Percentiles rank a stretch among this genome's conserved stretches.
phyloP scores from a whole-genome alignment of 2,113 vertebrate genomes.

The Megaceryle torquata region DNA sequence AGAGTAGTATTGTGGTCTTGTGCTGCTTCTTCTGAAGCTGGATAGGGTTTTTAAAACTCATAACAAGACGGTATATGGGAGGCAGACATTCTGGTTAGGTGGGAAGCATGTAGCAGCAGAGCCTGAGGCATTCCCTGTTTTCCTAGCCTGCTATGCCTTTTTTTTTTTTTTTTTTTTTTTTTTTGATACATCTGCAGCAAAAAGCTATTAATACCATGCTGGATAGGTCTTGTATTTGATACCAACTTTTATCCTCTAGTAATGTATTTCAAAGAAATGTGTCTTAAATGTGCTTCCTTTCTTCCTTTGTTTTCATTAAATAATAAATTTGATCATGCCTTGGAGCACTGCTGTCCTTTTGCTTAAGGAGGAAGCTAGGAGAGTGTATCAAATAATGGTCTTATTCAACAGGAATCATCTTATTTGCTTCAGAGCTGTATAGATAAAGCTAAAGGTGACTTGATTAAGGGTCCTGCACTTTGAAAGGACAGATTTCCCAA shows the following conservation, averaged over 20 bases:
- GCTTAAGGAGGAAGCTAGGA: not conserved
- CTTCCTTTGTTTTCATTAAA: not conserved
- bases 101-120: accelerated
- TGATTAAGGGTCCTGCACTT: not conserved
- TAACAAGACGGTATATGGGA: not conserved
- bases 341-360: not conserved
- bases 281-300: not conserved
- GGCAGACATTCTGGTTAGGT: not conserved
- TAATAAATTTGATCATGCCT: not conserved
- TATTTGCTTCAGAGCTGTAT: not conserved
- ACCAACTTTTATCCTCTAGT: not conserved
- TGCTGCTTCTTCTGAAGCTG: not conserved
- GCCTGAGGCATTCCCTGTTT: not conserved
- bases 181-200: not conserved
- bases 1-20: not conserved
- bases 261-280: not conserved
- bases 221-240: not conserved
- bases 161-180: not conserved
- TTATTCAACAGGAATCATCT: not conserved
- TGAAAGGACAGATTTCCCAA: not conserved
- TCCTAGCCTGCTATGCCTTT: not conserved
- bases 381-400: not conserved
- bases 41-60: not conserved
- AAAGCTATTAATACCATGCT: not conserved
- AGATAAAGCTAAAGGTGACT: not conserved